Conservation (phyloP, 2,113 vertebrate species). For the Baryphthengus martii region DNA sequence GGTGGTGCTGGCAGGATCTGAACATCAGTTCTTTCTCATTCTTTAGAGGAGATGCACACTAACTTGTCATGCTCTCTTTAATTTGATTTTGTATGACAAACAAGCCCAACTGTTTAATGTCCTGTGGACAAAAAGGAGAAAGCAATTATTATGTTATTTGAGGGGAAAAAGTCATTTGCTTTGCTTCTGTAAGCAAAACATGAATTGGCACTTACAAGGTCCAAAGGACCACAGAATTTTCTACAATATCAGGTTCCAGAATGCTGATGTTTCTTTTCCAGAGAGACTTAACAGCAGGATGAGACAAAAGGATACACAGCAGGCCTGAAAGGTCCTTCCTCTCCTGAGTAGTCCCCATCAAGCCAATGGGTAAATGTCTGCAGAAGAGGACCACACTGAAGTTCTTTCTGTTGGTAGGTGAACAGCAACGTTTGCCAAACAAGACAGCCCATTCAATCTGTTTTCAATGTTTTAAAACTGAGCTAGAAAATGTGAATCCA, state of each 20-base stretch:
- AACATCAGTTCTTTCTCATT: neutral
- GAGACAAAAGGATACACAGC: neutral
- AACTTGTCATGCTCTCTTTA: neutral
- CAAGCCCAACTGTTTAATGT: conserved; percentile 34
- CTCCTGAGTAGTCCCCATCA: neutral
- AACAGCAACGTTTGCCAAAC: neutral
- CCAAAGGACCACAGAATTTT: neutral
- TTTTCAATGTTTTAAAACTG: neutral
- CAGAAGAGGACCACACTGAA: neutral
- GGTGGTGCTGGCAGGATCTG: neutral
- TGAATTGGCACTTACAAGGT: neutral
- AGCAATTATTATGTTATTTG: neutral
- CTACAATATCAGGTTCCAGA: neutral
- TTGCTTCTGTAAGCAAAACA: neutral
- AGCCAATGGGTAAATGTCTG: neutral
- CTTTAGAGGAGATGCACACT: neutral
- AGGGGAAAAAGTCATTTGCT: neutral
- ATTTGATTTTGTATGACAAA: neutral
- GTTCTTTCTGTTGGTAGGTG: neutral
- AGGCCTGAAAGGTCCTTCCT: neutral
- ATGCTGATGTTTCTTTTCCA: neutral
- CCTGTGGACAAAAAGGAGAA: conserved; percentile 21
- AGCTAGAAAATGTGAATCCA: neutral
- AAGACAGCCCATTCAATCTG: neutral
- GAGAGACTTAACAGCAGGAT: neutral